Evolutionary conservation across 2,113 vertebrate genomes (phyloP).

Genomic region (Seriola aureovittata): DNA sequence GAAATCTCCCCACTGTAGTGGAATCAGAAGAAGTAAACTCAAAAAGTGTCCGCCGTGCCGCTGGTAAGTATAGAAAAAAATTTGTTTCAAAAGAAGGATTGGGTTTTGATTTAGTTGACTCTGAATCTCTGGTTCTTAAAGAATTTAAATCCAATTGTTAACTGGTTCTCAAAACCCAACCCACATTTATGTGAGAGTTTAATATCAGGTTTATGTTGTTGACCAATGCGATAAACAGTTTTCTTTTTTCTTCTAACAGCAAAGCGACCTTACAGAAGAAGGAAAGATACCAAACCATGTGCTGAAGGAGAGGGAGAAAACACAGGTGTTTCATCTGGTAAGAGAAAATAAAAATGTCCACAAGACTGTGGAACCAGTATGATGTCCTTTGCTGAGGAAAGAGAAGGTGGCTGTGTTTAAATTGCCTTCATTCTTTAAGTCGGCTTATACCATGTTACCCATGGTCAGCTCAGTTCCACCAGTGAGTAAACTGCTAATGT

Average conservation of each 20-base stretch:
- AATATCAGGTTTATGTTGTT: background rate
- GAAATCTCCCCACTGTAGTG: background rate
- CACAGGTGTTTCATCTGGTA: constrained; percentile 46
- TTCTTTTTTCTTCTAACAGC: constrained; percentile 38
- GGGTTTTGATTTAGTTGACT: background rate
- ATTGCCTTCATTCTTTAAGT: background rate
- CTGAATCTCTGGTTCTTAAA: background rate
- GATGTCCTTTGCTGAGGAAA: background rate
- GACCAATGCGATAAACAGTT: background rate
- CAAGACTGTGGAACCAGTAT: too few relatives aligned
- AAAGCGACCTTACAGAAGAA: constrained; percentile 53
- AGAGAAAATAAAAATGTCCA: constrained; percentile 18
- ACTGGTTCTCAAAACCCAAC: background rate
- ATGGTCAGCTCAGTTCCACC: background rate
- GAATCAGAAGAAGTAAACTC: constrained; percentile 38
- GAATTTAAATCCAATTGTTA: background rate
- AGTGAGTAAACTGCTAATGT: background rate
- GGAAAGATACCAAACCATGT: constrained; percentile 49
- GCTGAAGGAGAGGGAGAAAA: constrained; percentile 43
- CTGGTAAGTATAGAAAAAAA: constrained; percentile 37
- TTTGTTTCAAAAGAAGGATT: background rate
- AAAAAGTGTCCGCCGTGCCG: constrained; percentile 9
- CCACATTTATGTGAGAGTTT: background rate
- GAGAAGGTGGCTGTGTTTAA: background rate
- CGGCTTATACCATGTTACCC: background rate